Evolutionary conservation across 2,113 vertebrate species (phyloP), one percentile per base, ranked within the genome.

Genomic region (Mus spicilegus): DNA sequence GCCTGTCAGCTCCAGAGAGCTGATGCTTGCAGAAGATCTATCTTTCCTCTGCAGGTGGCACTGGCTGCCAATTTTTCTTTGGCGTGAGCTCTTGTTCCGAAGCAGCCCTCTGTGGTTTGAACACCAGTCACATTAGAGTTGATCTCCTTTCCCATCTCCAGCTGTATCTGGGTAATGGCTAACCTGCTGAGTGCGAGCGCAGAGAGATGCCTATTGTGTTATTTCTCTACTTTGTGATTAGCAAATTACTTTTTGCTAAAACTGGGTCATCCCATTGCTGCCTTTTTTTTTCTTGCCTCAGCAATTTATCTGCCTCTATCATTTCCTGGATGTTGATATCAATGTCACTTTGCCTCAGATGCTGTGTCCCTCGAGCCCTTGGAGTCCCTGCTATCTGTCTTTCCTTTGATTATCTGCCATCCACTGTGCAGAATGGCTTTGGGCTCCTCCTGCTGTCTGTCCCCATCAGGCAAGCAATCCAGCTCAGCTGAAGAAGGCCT

Each of bases 41-140:
- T 97, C 94, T 96, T 96, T 93, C 96, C 96, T 97, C 96, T 96
- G 91, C 96, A 97, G 96, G 96, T 96, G 97, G 97, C 96, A 96
- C 92, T 95, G 96, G 95, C 96, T 96, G 96, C 95, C 51, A 84
- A 39, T 87, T 96, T 97, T 97, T 95, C 97, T 96, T 91, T 89
- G 90, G 94, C 69, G 77, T 65, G 89, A 93, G 95, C 86, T 87
- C 96, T 77, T 93, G 67, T 93, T 96, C 5, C 0, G n/a, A 75
- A 67, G 77, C 70, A 30, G 46, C 46, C 75, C 77, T 95, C 77
- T 76, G 73, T 33, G 73, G 81, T 87, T 77, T 91, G 86, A 51
- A 65, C 14, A 61, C 58, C 75, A 75, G 91, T 73, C 77, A 92
- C 89, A 76, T 92, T 85, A 63, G 81, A 94, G 67, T 51, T 51